Evolutionary conservation across 2,797 vertebrate species (phyloP), one percentile per base, ranked within the genome.

Genomic region (Eidolon dupreanum): DNA sequence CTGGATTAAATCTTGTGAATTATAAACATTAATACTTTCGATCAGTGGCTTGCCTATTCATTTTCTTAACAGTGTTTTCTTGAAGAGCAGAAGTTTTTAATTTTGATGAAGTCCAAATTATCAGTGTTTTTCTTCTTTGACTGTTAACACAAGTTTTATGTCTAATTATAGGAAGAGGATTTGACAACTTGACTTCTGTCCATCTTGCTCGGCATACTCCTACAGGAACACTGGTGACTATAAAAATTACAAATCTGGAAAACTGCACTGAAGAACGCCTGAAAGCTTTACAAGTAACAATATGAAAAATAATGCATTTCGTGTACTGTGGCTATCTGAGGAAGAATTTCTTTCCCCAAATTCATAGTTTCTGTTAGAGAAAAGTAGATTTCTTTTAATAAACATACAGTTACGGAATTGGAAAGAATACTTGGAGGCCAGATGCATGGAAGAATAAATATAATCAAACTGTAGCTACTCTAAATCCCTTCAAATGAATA

Each of bases 191-290:
- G 98, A 99, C 99, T 98, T 99, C 99, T 97, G 98, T 99, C 96
- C 99, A 98, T 98, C 99, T 99, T 98, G 99, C 99, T 0, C 99
- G 99, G n/a, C 99, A 99, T 97, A 98, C 98, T 33, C 99, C 99
- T 6, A 99, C 99, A 2, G 99, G 99, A 89, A 99, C 98, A 65
- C 98, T 99, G 97, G 99, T 99, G 97, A 99, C 99, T 1, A 97
- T 99, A 93, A 99, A 99, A 98, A 99, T 99, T 95, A 99, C 99
- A 97, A 99, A 99, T 98, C 98, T 99, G 98, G 99, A 99, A 85
- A 99, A 99, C 96, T 99, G 99, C 98, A 99, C 99, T 0, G 99
- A 99, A 97, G 99, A 99, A 83, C 99, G 99, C 97, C 98, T 99
- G 94, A 98, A 99, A 98, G 99, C 99, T 96, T 99, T 99, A 75